phyloP scores from a whole-genome alignment of 1,140 invertebrate genomes.

The Drosophila lacteicornis region DNA sequence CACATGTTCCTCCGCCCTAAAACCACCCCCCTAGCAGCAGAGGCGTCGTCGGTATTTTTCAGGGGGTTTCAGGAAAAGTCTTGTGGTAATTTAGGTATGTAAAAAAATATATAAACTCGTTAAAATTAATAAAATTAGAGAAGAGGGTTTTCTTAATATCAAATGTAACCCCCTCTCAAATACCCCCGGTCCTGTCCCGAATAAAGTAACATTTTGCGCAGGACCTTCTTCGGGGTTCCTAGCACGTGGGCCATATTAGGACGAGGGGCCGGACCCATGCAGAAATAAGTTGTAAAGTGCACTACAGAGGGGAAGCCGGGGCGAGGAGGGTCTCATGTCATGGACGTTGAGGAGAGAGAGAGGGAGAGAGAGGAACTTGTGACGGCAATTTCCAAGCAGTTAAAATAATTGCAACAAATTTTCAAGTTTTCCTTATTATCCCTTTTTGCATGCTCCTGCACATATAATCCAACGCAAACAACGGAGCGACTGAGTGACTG shows the following conservation, averaged over 20 bases:
- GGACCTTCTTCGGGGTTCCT: slow-evolving; percentile 6
- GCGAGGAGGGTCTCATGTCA: neutral
- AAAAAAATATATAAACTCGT: no score
- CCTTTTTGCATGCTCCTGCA: slow-evolving; percentile 55
- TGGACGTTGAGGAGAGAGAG: neutral
- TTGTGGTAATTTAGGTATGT: no score
- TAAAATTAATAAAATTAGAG: no score
- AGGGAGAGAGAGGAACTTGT: neutral
- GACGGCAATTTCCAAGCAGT: slow-evolving; percentile 69
- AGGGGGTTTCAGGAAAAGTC: no score
- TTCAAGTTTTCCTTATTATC: slow-evolving; percentile 76
- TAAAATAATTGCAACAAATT: slow-evolving; percentile 83
- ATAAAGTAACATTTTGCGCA: slow-evolving; percentile 12
- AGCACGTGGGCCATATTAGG: slow-evolving; percentile 9
- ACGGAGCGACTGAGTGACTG: neutral
- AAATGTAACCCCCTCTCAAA: no score
- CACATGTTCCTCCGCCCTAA: neutral
- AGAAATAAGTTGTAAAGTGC: slow-evolving; percentile 61
- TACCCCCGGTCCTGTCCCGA: neutral
- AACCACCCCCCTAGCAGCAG: neutral
- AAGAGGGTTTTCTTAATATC: no score
- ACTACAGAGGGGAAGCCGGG: neutral
- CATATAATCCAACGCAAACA: slow-evolving; percentile 63
- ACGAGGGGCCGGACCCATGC: neutral
- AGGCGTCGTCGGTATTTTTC: no score